Evolutionary conservation across 30 jellyfish, hydroid and myxozoan genomes (phyloP).

Genomic region (Cassiopea andromeda): DNA sequence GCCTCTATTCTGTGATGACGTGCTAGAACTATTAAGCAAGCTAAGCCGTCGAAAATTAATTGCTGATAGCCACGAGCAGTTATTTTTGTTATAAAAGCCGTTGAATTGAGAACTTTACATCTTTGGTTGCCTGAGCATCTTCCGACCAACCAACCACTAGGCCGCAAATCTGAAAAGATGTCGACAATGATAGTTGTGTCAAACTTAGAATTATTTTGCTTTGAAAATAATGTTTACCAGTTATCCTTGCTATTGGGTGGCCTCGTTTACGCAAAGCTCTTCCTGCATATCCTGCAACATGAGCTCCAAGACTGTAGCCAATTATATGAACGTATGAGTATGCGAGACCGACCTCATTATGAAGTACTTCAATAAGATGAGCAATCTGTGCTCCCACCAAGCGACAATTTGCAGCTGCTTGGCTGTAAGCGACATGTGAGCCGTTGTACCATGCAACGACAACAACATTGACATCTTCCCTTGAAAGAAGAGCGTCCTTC

Average conservation of each 20-base stretch:
- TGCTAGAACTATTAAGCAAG: too few species aligned
- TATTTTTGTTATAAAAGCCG: too few species aligned
- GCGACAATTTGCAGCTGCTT: conserved; percentile 90
- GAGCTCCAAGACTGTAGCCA: conserved; percentile 86
- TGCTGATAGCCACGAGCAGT: too few species aligned
- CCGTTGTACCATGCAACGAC: conserved; percentile 89
- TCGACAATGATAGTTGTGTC: not conserved
- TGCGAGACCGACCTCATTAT: conserved; percentile 65
- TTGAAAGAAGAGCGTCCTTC: conserved; percentile 57
- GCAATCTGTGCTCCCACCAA: conserved; percentile 88
- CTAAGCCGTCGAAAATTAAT: too few species aligned
- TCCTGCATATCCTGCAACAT: conserved; percentile 81
- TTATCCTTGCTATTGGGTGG: conserved; percentile 55
- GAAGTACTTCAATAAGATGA: conserved; percentile 58
- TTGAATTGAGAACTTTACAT: too few species aligned
- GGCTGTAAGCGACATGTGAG: conserved; percentile 75
- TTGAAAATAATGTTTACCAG: conserved; percentile 43
- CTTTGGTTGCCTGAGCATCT: too few species aligned
- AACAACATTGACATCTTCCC: conserved; percentile 81
- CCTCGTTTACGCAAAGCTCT: conserved; percentile 46
- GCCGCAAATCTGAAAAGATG: too few species aligned
- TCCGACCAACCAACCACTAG: too few species aligned
- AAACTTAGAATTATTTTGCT: too few species aligned
- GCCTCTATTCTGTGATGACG: too few species aligned
- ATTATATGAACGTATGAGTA: conserved; percentile 48